Evolutionary conservation across 1,140 invertebrate genomes (phyloP).

Genomic region (Trachelipus rathkii): DNA sequence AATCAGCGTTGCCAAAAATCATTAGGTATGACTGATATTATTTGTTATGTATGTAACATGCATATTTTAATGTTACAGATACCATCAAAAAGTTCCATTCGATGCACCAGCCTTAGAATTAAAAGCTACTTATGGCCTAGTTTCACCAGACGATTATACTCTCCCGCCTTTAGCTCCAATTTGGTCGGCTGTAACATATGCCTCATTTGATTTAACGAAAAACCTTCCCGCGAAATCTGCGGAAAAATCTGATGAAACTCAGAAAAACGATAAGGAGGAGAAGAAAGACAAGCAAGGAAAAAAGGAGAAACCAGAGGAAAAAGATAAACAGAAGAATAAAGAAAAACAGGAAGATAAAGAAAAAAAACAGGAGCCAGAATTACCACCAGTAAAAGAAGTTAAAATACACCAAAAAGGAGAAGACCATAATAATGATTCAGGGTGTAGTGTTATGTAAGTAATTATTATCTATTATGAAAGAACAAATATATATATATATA

Average conservation of each 20-base stretch:
- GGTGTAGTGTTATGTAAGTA: constrained; percentile 57
- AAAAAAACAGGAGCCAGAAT: constrained; percentile 55
- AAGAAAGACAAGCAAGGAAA: constrained; percentile 36
- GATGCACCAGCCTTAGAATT: constrained; percentile 61
- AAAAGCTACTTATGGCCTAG: constrained; percentile 64
- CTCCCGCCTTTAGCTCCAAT: constrained; percentile 56
- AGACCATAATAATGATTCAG: constrained; percentile 63
- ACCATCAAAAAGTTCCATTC: constrained; percentile 64
- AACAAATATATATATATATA: no score
- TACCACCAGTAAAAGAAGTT: constrained; percentile 64
- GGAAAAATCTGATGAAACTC: constrained; percentile 41
- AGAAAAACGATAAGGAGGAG: not conserved
- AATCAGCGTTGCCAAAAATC: no score
- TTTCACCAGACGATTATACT: constrained; percentile 61
- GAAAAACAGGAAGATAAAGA: constrained; percentile 52
- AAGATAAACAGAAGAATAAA: constrained; percentile 47
- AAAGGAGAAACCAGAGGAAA: constrained; percentile 41
- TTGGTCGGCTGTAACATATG: constrained; percentile 60
- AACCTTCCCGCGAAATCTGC: constrained; percentile 42
- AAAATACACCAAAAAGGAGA: constrained; percentile 59
- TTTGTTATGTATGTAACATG: no score
- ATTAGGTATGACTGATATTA: no score
- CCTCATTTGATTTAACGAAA: constrained; percentile 56
- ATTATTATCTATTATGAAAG: not conserved
- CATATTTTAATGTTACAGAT: constrained; percentile 52